phyloP scores from a whole-genome alignment of 2,888 invertebrate genomes.

The Tipula lateralis region DNA sequence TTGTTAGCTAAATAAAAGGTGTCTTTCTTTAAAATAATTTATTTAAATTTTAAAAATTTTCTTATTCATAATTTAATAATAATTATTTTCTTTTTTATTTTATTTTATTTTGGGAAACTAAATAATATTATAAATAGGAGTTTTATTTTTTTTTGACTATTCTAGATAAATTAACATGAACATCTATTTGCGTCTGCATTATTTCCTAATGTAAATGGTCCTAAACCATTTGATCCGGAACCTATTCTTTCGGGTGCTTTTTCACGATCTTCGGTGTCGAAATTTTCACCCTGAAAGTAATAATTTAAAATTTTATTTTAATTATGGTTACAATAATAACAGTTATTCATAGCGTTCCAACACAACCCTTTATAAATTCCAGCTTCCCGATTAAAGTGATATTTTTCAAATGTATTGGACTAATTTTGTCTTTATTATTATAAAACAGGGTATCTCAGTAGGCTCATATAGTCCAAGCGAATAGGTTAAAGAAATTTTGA shows the following conservation, averaged over 20 bases:
- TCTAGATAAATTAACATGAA: conserved; percentile 44
- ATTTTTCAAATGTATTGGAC: no score
- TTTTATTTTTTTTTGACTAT: neutral
- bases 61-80: neutral
- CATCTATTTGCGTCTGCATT: conserved; percentile 48
- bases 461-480: no score
- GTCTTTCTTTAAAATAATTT: neutral
- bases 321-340: no score
- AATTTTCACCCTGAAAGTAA: conserved; percentile 47
- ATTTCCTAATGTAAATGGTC: conserved; percentile 48
- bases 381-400: no score
- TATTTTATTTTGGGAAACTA: neutral
- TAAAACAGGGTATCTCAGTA: no score
- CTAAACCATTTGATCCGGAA: conserved; percentile 44
- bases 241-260: conserved; percentile 48
- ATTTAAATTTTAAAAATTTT: neutral
- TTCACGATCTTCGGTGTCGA: conserved; percentile 46
- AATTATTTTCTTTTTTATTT: neutral
- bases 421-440: no score
- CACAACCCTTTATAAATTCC: no score
- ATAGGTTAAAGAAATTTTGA: no score
- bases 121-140: neutral
- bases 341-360: no score
- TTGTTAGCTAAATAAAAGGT: neutral
- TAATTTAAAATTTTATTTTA: neutral